phyloP scores from a whole-genome alignment of 2,797 vertebrate genomes.

The Peromyscus nudipes region DNA sequence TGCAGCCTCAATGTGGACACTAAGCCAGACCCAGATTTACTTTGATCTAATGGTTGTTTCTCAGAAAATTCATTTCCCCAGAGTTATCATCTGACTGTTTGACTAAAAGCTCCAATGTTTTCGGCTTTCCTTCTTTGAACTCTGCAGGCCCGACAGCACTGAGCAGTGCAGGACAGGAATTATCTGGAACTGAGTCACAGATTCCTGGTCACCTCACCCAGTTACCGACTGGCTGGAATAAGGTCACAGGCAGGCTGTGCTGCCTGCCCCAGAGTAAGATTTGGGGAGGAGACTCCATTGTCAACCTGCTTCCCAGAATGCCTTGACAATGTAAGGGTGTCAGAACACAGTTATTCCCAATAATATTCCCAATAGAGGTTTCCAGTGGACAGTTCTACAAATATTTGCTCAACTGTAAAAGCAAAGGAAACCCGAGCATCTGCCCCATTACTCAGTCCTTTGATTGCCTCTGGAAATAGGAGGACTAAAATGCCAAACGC shows the following conservation, averaged over 20 bases:
- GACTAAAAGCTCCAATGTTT: background rate
- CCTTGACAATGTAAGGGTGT: background rate
- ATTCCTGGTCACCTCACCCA: background rate
- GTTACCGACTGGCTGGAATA: background rate
- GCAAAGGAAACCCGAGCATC: background rate
- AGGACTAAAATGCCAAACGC: background rate
- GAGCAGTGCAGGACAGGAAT: background rate
- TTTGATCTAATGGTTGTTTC: background rate
- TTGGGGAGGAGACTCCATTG: background rate
- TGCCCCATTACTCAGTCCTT: background rate
- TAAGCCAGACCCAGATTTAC: background rate
- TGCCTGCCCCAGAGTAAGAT: background rate
- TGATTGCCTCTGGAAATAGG: background rate
- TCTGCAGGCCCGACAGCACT: background rate
- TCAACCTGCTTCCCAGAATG: background rate
- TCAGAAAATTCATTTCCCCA: slow-evolving; percentile 1
- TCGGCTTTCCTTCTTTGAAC: background rate
- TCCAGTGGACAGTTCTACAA: background rate
- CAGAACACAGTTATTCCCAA: background rate
- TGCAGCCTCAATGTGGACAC: background rate
- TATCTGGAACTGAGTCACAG: background rate
- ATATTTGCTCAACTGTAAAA: background rate
- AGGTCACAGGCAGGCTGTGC: background rate
- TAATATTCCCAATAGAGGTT: background rate
- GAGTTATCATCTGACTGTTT: background rate